Base-by-base conservation (phyloP, 2,113 vertebrate species). In the Oncorhynchus mykiss region DNA sequence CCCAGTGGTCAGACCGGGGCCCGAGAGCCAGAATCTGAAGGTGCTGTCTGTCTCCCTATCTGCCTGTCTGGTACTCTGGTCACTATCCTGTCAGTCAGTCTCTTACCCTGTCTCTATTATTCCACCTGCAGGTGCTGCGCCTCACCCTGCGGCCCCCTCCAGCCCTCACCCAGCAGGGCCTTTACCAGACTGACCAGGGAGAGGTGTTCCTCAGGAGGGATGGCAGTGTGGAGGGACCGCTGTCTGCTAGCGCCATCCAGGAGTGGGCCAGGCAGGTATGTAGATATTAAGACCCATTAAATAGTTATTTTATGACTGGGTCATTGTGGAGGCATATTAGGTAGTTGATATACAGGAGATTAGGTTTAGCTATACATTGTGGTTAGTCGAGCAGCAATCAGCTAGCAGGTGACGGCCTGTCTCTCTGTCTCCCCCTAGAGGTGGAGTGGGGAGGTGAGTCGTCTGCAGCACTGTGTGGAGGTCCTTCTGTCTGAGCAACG, bases 161-260 rank as follows among this genome's bases (percentile, higher is more conserved):
- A 68, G 76, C 60, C 20, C 85, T 79, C 8, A 57, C 69, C 0
- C 81, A 88, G 51, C 87, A 79, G 0, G 74, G 83, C 22, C 91
- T 93, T 14, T 91, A 90, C 0, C 87, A 93, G 74, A 93, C 91
- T 0, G 91, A 93, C 77, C 88, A 84, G 67, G 91, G 92, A 1
- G 90, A 92, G 60, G 91, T 93, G 22, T 93, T 89, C 74, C 79
- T 93, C 14, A 78, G 91, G 27, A 83, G 92, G 0, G 91, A 93
- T 0, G 91, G 91, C 24, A 92, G 92, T 73, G 80, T 89, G 77
- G 90, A 93, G 82, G 92, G 92, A 2, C 91, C 91, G 0, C 88
- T 93, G 60, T 71, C 88, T 0, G 76, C 84, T n/a, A 78, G 77
- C 0, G 82, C 88, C 81, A 92, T 92, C 73, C 92, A 92, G 85